Percentiles rank a stretch among this genome's conserved stretches.
These are phyloP conservation scores for Nymphalis io DNA, from an alignment of 1,140 invertebrate genomes.

Conservation along the genomic window DNA sequence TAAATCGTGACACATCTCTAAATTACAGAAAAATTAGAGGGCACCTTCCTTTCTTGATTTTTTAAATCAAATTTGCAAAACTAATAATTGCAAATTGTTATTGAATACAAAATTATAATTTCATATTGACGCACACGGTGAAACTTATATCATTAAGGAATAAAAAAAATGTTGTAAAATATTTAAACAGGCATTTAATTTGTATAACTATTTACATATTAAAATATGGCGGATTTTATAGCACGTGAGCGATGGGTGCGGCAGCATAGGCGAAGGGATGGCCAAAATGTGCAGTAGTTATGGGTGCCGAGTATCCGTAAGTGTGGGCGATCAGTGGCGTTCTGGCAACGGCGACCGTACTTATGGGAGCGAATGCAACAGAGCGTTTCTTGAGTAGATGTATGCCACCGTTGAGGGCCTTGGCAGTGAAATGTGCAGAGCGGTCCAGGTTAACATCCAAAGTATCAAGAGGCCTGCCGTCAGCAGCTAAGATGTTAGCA, in stretches of 20 bases:
- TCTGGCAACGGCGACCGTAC: slow-evolving; percentile 22
- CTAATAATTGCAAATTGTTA: too few species aligned
- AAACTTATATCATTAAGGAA: too few species aligned
- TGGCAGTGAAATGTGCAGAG: slow-evolving; percentile 62
- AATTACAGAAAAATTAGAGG: too few species aligned
- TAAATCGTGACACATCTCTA: too few species aligned
- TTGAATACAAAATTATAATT: too few species aligned
- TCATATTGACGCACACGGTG: too few species aligned
- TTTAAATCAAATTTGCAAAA: too few species aligned
- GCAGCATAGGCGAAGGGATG: slow-evolving; percentile 15
- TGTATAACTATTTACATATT: neutral
- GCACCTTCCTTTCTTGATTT: too few species aligned
- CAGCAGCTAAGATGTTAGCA: slow-evolving; percentile 57
- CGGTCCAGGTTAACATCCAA: slow-evolving; percentile 76
- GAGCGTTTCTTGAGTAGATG: slow-evolving; percentile 65
- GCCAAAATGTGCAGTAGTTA: slow-evolving; percentile 1
- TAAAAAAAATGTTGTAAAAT: neutral
- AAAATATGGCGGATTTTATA: slow-evolving; percentile 1
- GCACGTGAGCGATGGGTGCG: slow-evolving; percentile 12
- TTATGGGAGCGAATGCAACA: slow-evolving; percentile 32
- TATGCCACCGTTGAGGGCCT: slow-evolving; percentile 47
- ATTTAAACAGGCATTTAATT: neutral
- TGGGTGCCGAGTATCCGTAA: slow-evolving; percentile 9
- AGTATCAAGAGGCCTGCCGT: slow-evolving; percentile 68
- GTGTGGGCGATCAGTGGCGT: slow-evolving; percentile 29